Evolutionary conservation across 1,140 invertebrate species (phyloP).

Genomic region (Drosophila kikkawai): DNA sequence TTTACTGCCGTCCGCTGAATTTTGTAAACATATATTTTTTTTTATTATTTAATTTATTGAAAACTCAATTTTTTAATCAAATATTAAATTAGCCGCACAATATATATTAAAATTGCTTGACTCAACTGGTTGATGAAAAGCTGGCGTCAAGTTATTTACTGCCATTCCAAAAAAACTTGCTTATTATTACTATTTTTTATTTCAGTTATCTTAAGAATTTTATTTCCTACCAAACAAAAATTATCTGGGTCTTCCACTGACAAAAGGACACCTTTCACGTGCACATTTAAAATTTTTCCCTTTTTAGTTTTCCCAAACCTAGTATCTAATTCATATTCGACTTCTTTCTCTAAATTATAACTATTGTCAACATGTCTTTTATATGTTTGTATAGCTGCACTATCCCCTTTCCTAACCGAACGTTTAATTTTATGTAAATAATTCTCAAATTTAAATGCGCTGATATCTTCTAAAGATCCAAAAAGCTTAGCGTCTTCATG

Average conservation of each 20-base stretch:
- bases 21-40: too few relatives aligned
- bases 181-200: not conserved
- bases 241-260: not conserved
- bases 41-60: too few relatives aligned
- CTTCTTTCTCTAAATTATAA: not conserved
- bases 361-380: not conserved
- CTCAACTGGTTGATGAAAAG: too few relatives aligned
- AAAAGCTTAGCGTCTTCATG: conserved; percentile 40
- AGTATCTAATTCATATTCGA: not conserved
- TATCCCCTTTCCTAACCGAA: conserved; percentile 22
- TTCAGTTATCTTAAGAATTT: not conserved
- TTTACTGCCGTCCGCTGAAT: too few relatives aligned
- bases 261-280: not conserved
- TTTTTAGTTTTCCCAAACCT: conserved; percentile 14
- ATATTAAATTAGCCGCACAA: too few relatives aligned
- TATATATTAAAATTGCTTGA: too few relatives aligned
- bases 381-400: conserved; percentile 35
- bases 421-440: conserved; percentile 36
- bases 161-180: too few relatives aligned
- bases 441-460: conserved; percentile 48
- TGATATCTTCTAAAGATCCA: conserved; percentile 38
- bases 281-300: not conserved
- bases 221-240: not conserved
- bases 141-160: too few relatives aligned
- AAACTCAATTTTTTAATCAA: too few relatives aligned